Conservation (phyloP, 2,888 invertebrate species). For the Azorinus chamasolen region DNA sequence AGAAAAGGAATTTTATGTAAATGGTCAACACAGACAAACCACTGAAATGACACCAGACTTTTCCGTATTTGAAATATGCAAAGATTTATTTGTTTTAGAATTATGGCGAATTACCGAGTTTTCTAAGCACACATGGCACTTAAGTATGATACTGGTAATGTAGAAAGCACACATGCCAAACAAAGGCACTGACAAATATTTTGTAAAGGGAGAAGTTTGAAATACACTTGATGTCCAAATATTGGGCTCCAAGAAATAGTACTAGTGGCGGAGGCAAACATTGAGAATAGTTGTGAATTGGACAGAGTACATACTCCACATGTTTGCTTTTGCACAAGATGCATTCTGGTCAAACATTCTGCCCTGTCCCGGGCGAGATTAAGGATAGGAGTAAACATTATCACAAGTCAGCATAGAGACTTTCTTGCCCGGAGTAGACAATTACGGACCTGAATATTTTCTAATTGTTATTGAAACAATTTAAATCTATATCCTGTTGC, state of each 20-base stretch:
- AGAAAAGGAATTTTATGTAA: conserved; percentile 29
- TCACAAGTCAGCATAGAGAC: no score
- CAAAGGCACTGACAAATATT: conserved; percentile 50
- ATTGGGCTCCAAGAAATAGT: conserved; percentile 30
- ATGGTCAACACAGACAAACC: conserved; percentile 32
- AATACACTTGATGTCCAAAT: conserved; percentile 32
- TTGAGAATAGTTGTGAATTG: conserved; percentile 26
- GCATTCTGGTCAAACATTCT: conserved; percentile 2
- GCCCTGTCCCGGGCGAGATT: no score
- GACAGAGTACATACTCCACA: conserved; percentile 4
- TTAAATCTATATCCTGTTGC: no score
- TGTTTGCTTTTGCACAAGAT: conserved; percentile 23
- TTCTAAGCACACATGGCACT: conserved; percentile 44
- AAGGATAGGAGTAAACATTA: background rate
- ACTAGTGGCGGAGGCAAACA: conserved; percentile 26
- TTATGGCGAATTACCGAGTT: conserved; percentile 28
- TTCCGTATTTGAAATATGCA: conserved; percentile 27
- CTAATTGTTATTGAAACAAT: no score
- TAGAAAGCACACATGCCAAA: conserved; percentile 44
- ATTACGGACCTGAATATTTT: no score
- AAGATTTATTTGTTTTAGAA: conserved; percentile 54
- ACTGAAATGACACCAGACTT: conserved; percentile 40
- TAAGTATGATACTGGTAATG: conserved; percentile 33
- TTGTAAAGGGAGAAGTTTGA: conserved; percentile 48
- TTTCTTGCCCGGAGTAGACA: no score